Percentiles rank a stretch among this genome's conserved stretches.
Evolutionary conservation across 2,113 vertebrate species (phyloP).

Genomic region (Zeus faber): DNA sequence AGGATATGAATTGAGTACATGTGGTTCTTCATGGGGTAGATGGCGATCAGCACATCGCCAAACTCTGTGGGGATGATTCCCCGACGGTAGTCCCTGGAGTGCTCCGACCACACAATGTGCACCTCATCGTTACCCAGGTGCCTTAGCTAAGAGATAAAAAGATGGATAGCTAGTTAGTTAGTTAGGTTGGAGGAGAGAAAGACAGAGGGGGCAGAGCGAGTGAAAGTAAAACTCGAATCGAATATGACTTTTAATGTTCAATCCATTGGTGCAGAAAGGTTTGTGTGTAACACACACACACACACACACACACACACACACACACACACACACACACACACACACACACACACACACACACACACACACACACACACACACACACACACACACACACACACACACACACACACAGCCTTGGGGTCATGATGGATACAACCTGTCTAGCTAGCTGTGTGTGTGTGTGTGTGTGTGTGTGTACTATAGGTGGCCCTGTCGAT

Average conservation of each 20-base stretch:
- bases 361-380: too few species aligned
- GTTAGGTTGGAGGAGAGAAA: background rate
- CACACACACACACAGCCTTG: background rate
- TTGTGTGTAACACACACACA: too few species aligned
- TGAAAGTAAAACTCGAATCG: slow-evolving; percentile 12
- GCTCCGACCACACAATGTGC: slow-evolving; percentile 98
- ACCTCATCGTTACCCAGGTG: slow-evolving; percentile 99
- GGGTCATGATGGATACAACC: slow-evolving; percentile 1
- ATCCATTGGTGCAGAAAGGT: too few species aligned
- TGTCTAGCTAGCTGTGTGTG: slow-evolving; percentile 1
- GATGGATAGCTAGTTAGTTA: background rate
- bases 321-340: too few species aligned
- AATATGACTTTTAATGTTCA: slow-evolving; percentile 9
- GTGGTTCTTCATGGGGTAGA: slow-evolving; percentile 98
- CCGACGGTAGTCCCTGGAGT: slow-evolving; percentile 94
- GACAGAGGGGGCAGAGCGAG: background rate
- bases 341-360: too few species aligned
- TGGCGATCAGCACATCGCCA: slow-evolving; percentile 95
- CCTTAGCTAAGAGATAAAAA: slow-evolving; percentile 78
- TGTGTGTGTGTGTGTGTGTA: slow-evolving; percentile 6
- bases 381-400: slow-evolving; percentile 4
- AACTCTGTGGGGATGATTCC: slow-evolving; percentile 99
- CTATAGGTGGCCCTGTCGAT: slow-evolving; percentile 49
- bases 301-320: too few species aligned
- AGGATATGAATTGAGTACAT: slow-evolving; percentile 99